Conservation (phyloP, 1,140 invertebrate species). For the Scaptomyza montana region DNA sequence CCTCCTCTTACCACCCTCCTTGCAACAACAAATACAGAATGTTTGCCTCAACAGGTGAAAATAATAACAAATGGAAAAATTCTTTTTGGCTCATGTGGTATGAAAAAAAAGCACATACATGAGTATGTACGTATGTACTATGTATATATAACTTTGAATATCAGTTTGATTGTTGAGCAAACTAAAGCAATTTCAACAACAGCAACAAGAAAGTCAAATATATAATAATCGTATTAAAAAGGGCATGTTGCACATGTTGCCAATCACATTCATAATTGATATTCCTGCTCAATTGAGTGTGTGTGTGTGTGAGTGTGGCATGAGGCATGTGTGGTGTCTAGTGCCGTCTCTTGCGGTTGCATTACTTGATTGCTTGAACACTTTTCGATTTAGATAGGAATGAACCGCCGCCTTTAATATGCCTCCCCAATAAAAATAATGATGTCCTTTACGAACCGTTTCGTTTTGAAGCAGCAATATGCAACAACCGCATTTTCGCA, state of each 20-base stretch:
- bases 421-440: neutral
- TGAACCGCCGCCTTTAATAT: conserved; percentile 6
- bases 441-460: neutral
- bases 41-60: conserved; percentile 49
- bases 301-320: neutral
- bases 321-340: conserved; percentile 7
- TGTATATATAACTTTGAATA: conserved; percentile 1
- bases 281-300: neutral
- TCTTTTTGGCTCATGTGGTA: neutral
- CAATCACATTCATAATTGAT: conserved; percentile 37
- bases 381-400: conserved; percentile 41
- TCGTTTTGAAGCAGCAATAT: neutral
- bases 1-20: neutral
- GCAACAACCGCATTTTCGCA: conserved; percentile 9
- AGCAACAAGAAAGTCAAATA: conserved; percentile 8
- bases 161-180: conserved; percentile 3
- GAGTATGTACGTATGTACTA: no score
- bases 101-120: neutral
- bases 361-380: conserved; percentile 41
- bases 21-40: conserved; percentile 17
- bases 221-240: conserved; percentile 7
- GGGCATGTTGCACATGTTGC: conserved; percentile 13
- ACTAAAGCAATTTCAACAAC: neutral
- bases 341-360: conserved; percentile 16
- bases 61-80: conserved; percentile 10